A percentile compares a stretch with the other conserved stretches of the same genome.
Conservation (phyloP, 1,140 invertebrate genomes). For the Helicoverpa zea region DNA sequence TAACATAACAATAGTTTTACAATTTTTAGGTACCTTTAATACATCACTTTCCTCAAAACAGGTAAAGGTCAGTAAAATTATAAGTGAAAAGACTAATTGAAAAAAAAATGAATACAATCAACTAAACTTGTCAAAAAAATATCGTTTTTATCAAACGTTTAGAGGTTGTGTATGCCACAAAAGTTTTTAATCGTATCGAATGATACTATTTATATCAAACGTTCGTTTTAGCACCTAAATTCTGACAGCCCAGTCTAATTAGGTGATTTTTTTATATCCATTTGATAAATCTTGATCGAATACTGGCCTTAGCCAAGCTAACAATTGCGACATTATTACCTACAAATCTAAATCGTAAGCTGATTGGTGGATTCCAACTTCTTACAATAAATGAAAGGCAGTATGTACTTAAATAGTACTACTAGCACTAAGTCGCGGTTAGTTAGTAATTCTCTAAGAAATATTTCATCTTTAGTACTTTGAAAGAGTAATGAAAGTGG, state of each 20-base stretch:
- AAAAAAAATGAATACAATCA: neutral
- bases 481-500: too few species aligned
- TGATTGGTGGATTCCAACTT: neutral
- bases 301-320: neutral
- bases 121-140: too few species aligned
- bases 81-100: neutral
- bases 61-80: neutral
- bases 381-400: neutral
- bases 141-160: too few species aligned
- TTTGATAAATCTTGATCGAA: neutral
- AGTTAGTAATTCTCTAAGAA: too few species aligned
- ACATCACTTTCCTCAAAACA: neutral
- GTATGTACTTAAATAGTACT: too few species aligned
- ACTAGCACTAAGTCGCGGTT: too few species aligned
- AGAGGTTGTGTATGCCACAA: too few species aligned
- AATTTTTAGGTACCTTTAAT: neutral
- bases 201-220: too few species aligned
- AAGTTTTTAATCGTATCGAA: too few species aligned
- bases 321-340: neutral
- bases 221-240: too few species aligned
- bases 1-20: neutral
- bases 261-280: neutral
- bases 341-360: constrained; percentile 18
- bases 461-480: too few species aligned
- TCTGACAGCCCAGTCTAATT: neutral